A percentile compares a stretch with the other conserved stretches of the same genome.
Conservation (phyloP, 1,140 invertebrate species). For the Calosoma granatense region DNA sequence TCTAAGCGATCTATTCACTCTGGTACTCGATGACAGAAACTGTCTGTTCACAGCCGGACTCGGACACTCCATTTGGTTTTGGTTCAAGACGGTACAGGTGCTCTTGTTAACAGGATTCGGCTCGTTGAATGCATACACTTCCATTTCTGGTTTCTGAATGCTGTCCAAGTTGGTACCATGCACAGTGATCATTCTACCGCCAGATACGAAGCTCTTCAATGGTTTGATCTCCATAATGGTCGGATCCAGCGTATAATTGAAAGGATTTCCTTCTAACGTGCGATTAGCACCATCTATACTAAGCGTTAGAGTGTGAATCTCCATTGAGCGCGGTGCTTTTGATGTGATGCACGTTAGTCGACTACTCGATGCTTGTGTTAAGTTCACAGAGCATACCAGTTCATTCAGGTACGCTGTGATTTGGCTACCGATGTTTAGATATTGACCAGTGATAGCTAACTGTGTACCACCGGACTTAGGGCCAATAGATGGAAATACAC, state of each 20-base stretch:
- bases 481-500: conserved; percentile 75
- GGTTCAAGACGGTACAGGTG: conserved; percentile 74
- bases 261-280: conserved; percentile 58
- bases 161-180: conserved; percentile 86
- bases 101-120: conserved; percentile 61
- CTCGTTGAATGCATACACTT: conserved; percentile 64
- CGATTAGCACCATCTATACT: conserved; percentile 76
- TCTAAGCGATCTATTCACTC: conserved; percentile 27
- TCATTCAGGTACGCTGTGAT: conserved; percentile 83
- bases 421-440: conserved; percentile 88
- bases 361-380: conserved; percentile 78
- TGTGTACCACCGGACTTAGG: conserved; percentile 91
- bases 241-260: conserved; percentile 87
- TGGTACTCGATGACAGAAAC: conserved; percentile 25
- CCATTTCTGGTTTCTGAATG: conserved; percentile 84
- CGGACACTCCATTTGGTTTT: conserved; percentile 89
- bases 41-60: conserved; percentile 67
- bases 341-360: conserved; percentile 81
- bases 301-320: conserved; percentile 56
- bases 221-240: conserved; percentile 88
- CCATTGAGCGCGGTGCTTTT: conserved; percentile 45
- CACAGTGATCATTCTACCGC: conserved; percentile 86
- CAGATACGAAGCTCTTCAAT: conserved; percentile 76
- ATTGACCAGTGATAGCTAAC: conserved; percentile 79
- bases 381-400: conserved; percentile 77